Conservation (phyloP, 2,888 invertebrate species). For the Druceiella hillmani region DNA sequence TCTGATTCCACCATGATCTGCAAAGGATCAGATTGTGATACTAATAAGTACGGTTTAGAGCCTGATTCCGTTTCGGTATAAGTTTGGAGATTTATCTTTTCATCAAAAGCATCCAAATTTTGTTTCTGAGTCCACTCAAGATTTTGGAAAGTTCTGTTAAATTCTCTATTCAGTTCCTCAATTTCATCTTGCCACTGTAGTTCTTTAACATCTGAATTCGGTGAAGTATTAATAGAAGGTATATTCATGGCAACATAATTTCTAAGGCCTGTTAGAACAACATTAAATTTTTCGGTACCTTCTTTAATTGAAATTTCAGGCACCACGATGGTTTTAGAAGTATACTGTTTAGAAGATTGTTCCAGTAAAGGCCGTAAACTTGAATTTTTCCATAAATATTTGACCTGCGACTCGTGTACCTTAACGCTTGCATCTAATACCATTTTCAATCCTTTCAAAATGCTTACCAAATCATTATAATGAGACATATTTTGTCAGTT, state of each 20-base stretch:
- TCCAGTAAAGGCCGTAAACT: conserved; percentile 59
- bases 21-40: neutral
- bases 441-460: conserved; percentile 63
- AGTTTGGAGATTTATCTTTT: no score
- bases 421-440: conserved; percentile 62
- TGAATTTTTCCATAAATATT: conserved; percentile 63
- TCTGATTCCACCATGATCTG: neutral
- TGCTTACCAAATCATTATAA: conserved; percentile 58
- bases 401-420: conserved; percentile 57
- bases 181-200: conserved; percentile 36
- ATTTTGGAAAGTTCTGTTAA: conserved; percentile 41
- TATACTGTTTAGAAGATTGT: conserved; percentile 62
- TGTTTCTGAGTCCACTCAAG: conserved; percentile 22
- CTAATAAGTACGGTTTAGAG: neutral
- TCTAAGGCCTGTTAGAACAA: no score
- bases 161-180: conserved; percentile 43
- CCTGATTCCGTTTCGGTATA: no score
- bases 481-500: conserved; percentile 43
- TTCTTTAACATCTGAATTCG: conserved; percentile 31
- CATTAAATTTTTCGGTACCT: no score
- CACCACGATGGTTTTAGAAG: neutral
- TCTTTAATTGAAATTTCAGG: no score
- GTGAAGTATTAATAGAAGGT: conserved; percentile 32
- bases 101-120: no score
- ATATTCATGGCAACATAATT: conserved; percentile 36